Percentiles rank a stretch among this genome's conserved stretches.
phyloP scores from a whole-genome alignment of 1,140 invertebrate species.

The Mizuhopecten yessoensis region DNA sequence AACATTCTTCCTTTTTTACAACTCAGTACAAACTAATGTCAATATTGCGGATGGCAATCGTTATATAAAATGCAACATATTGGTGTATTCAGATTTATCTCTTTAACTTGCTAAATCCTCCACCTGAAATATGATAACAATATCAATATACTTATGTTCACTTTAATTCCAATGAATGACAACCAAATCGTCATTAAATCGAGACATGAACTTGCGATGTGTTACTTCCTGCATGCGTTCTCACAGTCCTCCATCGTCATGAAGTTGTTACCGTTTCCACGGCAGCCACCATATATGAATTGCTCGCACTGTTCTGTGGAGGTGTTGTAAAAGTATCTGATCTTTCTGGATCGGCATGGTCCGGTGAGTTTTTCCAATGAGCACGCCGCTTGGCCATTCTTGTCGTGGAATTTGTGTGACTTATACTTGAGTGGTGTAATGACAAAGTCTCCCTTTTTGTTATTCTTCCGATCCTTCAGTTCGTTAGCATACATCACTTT shows the following conservation, averaged over 20 bases:
- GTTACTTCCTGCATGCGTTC: neutral
- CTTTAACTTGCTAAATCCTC: neutral
- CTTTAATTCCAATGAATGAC: slow-evolving; percentile 26
- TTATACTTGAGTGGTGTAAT: neutral
- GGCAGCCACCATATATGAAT: slow-evolving; percentile 11
- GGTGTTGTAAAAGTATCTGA: slow-evolving; percentile 18
- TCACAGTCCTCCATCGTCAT: neutral
- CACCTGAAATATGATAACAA: slow-evolving; percentile 31
- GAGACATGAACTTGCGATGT: neutral
- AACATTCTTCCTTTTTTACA: too few species aligned
- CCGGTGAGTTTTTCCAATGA: neutral
- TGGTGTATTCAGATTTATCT: neutral
- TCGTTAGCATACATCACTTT: neutral
- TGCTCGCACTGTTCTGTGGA: neutral
- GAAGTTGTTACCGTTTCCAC: slow-evolving; percentile 8
- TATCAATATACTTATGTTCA: neutral
- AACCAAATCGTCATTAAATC: neutral
- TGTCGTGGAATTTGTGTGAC: neutral
- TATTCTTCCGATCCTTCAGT: neutral
- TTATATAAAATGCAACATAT: neutral
- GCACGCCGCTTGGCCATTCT: neutral
- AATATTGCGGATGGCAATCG: too few species aligned
- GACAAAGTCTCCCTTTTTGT: neutral
- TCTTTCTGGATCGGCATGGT: slow-evolving; percentile 3
- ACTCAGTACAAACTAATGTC: too few species aligned